Evolutionary conservation across 2,888 invertebrate species (phyloP).

Genomic region (Axea sp.): DNA sequence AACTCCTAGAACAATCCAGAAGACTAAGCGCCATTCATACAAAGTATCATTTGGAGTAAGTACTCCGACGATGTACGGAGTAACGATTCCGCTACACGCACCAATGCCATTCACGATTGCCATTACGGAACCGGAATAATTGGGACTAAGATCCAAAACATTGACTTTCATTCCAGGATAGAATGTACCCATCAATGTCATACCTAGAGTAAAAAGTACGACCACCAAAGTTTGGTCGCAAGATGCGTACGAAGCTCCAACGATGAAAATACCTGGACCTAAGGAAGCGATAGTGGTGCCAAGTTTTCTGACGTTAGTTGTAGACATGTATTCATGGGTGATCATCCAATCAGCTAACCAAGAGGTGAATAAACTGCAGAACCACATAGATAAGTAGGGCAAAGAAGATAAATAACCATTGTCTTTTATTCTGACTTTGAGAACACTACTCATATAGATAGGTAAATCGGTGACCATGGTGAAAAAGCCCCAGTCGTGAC

Average conservation of each 20-base stretch:
- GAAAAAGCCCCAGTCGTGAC: constrained; percentile 78
- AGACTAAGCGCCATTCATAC: constrained; percentile 87
- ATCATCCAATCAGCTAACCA: constrained; percentile 79
- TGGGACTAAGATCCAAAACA: constrained; percentile 79
- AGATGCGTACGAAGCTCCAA: constrained; percentile 80
- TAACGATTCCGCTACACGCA: constrained; percentile 86
- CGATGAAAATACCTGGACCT: constrained; percentile 80
- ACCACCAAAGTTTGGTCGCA: constrained; percentile 78
- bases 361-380: constrained; percentile 76
- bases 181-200: constrained; percentile 80
- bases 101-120: constrained; percentile 83
- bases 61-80: constrained; percentile 84
- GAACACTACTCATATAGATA: constrained; percentile 78
- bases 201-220: constrained; percentile 78
- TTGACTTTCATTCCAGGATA: constrained; percentile 81
- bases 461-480: constrained; percentile 78
- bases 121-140: constrained; percentile 80
- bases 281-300: constrained; percentile 80
- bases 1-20: constrained; percentile 88
- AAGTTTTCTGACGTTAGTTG: constrained; percentile 79
- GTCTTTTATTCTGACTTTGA: constrained; percentile 77
- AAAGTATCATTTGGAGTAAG: constrained; percentile 79
- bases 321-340: constrained; percentile 71
- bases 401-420: constrained; percentile 79
- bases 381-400: constrained; percentile 80